phyloP scores from a whole-genome alignment of 2,888 invertebrate genomes.

The Eupeodes luniger region DNA sequence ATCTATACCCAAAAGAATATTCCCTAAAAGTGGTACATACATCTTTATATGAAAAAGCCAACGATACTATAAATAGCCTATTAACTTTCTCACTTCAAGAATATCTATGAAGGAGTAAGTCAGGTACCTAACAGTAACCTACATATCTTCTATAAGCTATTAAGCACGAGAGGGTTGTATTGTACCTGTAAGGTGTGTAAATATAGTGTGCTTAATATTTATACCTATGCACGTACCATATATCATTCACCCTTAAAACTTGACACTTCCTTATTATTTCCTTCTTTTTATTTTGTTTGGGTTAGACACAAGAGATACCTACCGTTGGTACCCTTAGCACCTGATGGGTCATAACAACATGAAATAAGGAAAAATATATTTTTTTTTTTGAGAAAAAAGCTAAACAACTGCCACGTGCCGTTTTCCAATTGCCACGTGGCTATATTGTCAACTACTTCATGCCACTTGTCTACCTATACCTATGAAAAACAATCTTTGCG shows the following conservation, averaged over 20 bases:
- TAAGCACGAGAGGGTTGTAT: conserved; percentile 8
- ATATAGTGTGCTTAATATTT: neutral
- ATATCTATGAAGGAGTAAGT: neutral
- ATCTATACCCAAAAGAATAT: neutral
- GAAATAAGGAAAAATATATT: too few species aligned
- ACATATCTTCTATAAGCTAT: neutral
- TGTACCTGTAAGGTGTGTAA: neutral
- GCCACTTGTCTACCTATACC: too few species aligned
- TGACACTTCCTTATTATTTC: neutral
- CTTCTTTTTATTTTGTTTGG: neutral
- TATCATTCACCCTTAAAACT: conserved; percentile 6
- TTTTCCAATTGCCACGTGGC: too few species aligned
- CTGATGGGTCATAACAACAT: too few species aligned
- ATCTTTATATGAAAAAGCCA: neutral
- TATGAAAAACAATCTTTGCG: too few species aligned
- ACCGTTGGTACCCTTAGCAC: too few species aligned
- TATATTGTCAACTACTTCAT: too few species aligned
- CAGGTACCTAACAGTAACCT: neutral
- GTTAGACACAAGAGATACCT: neutral
- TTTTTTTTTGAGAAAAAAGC: too few species aligned
- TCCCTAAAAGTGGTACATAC: neutral
- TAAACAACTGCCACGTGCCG: too few species aligned
- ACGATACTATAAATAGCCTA: conserved; percentile 41
- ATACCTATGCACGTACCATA: neutral
- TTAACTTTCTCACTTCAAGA: conserved; percentile 44